These are phyloP conservation scores for Parelbella ahira DNA, from an alignment of 2,888 invertebrate genomes.

Conservation along the genomic window DNA sequence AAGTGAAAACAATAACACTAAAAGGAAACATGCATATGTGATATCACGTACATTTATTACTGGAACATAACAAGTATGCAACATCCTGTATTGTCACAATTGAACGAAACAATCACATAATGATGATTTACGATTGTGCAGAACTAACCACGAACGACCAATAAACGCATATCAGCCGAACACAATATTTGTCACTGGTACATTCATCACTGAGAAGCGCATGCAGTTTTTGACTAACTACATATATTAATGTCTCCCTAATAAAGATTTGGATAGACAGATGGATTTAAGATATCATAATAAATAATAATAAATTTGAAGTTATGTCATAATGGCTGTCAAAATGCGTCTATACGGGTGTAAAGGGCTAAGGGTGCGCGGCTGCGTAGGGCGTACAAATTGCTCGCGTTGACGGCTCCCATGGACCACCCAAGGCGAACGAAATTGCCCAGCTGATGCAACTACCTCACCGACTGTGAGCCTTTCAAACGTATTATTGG, in stretches of 20 bases:
- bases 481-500: slow-evolving; percentile 25
- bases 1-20: slow-evolving; percentile 18
- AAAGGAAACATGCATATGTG: slow-evolving; percentile 15
- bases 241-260: too few relatives aligned
- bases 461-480: slow-evolving; percentile 41
- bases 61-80: slow-evolving; percentile 10
- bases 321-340: slow-evolving; percentile 59
- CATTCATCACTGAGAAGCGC: too few relatives aligned
- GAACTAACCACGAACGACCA: too few relatives aligned
- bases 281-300: too few relatives aligned
- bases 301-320: slow-evolving; percentile 5
- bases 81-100: not conserved
- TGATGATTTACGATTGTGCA: too few relatives aligned
- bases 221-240: too few relatives aligned
- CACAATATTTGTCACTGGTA: too few relatives aligned
- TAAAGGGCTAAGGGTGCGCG: slow-evolving; percentile 41
- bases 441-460: slow-evolving; percentile 43
- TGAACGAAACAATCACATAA: too few relatives aligned
- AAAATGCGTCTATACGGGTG: slow-evolving; percentile 43
- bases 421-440: slow-evolving; percentile 66
- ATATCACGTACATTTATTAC: slow-evolving; percentile 8
- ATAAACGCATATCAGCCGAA: too few relatives aligned
- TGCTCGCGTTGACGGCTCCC: slow-evolving; percentile 69
- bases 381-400: slow-evolving; percentile 71
- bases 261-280: too few relatives aligned